These are phyloP conservation scores for Gerris buenoi DNA, from an alignment of 1,140 invertebrate genomes.

Conservation along the genomic window DNA sequence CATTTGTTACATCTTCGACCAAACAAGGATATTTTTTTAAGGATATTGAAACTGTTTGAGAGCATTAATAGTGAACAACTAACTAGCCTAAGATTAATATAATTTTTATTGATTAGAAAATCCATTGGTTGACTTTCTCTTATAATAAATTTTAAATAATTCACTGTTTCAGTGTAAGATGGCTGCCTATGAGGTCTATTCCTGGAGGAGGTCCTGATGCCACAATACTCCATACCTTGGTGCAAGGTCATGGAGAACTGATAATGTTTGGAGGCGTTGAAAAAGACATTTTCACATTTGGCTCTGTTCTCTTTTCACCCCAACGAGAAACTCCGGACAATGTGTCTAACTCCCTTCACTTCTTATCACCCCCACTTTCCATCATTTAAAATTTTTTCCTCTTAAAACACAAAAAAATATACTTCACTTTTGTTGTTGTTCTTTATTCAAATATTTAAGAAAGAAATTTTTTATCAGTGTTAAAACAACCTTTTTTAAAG, in stretches of 20 bases:
- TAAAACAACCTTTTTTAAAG: no score
- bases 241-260: slow-evolving; percentile 76
- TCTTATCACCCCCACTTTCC: slow-evolving; percentile 46
- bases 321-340: slow-evolving; percentile 20
- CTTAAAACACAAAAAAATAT: no score
- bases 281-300: slow-evolving; percentile 45
- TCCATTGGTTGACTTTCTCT: no score
- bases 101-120: no score
- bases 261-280: slow-evolving; percentile 89
- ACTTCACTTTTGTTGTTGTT: no score
- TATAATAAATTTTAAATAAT: no score
- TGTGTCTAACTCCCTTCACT: slow-evolving; percentile 65
- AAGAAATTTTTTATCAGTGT: background rate
- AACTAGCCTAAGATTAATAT: no score
- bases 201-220: slow-evolving; percentile 61
- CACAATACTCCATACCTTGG: slow-evolving; percentile 74
- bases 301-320: slow-evolving; percentile 28
- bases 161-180: slow-evolving; percentile 28
- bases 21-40: no score
- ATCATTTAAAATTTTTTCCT: slow-evolving; percentile 7
- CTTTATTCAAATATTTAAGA: no score
- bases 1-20: no score
- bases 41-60: no score
- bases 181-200: slow-evolving; percentile 54
- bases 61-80: no score